Evolutionary conservation across 2,797 vertebrate species (phyloP), one percentile per base, ranked within the genome.

Genomic region (Pangasius macronema): DNA sequence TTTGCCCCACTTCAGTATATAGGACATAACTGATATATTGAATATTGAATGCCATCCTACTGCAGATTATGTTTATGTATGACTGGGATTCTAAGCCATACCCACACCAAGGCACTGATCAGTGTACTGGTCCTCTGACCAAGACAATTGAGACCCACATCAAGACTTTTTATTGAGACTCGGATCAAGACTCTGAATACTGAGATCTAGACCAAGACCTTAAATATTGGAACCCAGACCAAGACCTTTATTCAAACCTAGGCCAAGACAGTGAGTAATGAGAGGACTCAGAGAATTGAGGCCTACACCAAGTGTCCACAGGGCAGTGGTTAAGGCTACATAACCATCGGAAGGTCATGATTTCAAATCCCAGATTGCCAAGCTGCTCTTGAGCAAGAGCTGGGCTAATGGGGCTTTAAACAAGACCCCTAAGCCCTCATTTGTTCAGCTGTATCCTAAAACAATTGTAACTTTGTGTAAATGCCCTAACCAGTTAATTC

Each of bases 111-210:
- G 39, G 27, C 39, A 10, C 22, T 24, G 13, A 46, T 42, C 42
- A 42, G 42, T 42, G 36, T 42, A 73, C 70, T 73, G 70, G 36
- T 72, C 7, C 42, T 16, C 42, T 49, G 72, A 75, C 72, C 42
- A 75, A 46, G 42, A 75, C 72, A 46, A 0, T 49, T 75, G 11
- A 49, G 72, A 75, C 72, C 27, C 27, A 76, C 24, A 9, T 51
- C 70, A 51, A 76, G 24, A 30, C 73, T 30, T 72, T 72, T 39
- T 77, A 51, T 77, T 77, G 27, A 77, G 75, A 51, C 49, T 49
- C 27, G 20, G 36, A 72, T 55, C 49, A 51, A 51, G 16, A 49
- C 42, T 51, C 11, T 76, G 20, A 76, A 76, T n/a, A 76, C 13
- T 76, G 30, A 68, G 16, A 18, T 16, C 11, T 22, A 49, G 72